Evolutionary conservation across 1,140 invertebrate species (phyloP), one percentile per base, ranked within the genome.

Genomic region (Popillia japonica): DNA sequence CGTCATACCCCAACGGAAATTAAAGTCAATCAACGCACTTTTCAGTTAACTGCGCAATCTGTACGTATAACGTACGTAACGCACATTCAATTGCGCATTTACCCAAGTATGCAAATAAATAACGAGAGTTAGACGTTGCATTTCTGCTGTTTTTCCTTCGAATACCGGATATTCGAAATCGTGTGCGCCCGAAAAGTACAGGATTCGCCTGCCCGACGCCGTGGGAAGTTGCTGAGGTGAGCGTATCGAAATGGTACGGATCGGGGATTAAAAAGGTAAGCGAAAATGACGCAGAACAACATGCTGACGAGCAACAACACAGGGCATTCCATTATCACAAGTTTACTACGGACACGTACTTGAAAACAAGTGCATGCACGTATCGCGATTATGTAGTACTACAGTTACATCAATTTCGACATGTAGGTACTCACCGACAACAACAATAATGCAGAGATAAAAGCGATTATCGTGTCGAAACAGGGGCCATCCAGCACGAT

Each of bases 331-430:
- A 22, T 68, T 22, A 17, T 55, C 61, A 34, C 4, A 23, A 34
- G 61, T 68, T 27, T 68, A 68, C 20, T 68, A 68, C 61, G 20
- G 22, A 34, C 48, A n/a, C 48, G 48, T 55, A 55, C 48, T n/a
- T 55, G 14, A 17, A 55, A 55, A n/a, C 48, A 17, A 17, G 17
- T 55, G 17, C 48, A 55, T 68, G 61, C 61, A 68, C 61, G 61
- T 68, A 68, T 7, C 22, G 61, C 61, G 61, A 27, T 68, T 68
- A 22, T 68, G 61, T 68, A 20, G 8, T 22, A 23, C 11, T 68
- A 68, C 61, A 3, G 44, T 48, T 11, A 68, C 61, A 22, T 1
- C 61, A 68, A 68, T 22, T 68, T 68, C 27, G 27, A 27, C 61
- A 68, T 68, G 22, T 34, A 34, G 27, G 4, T 68, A 68, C 61